Evolutionary conservation across 1,140 invertebrate species (phyloP).

Genomic region (Drosophila punjabiensis): DNA sequence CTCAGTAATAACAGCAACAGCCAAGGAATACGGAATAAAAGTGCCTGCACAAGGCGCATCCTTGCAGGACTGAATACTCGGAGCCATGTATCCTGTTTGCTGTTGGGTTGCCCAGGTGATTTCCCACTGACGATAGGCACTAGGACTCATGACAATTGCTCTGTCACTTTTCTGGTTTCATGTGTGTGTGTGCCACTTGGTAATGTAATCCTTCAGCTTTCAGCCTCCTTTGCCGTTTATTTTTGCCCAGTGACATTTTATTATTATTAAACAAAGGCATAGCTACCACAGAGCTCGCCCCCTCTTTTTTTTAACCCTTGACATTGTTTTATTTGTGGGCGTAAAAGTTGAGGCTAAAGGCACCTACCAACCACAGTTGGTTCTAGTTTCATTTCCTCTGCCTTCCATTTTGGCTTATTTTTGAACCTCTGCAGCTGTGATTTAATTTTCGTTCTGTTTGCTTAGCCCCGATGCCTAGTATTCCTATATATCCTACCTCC

Average conservation of each 20-base stretch:
- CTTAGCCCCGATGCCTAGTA: slow-evolving; percentile 30
- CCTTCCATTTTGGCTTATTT: slow-evolving; percentile 47
- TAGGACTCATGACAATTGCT: slow-evolving; percentile 68
- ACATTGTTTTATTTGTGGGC: slow-evolving; percentile 41
- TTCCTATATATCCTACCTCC: not conserved
- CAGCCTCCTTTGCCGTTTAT: slow-evolving; percentile 36
- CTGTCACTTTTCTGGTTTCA: not conserved
- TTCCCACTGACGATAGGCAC: slow-evolving; percentile 57
- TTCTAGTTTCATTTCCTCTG: slow-evolving; percentile 19
- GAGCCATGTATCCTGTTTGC: slow-evolving; percentile 9
- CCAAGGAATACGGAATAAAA: slow-evolving; percentile 38
- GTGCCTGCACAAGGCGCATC: slow-evolving; percentile 47
- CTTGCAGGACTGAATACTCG: slow-evolving; percentile 14
- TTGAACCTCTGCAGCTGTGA: slow-evolving; percentile 45
- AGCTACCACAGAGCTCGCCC: not conserved
- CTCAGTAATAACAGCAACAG: slow-evolving; percentile 40
- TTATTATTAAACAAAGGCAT: slow-evolving; percentile 73
- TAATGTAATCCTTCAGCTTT: slow-evolving; percentile 60
- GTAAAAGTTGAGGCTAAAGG: slow-evolving; percentile 49
- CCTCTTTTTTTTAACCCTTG: slow-evolving; percentile 29
- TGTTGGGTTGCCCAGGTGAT: slow-evolving; percentile 73
- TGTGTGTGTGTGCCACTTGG: slow-evolving; percentile 50
- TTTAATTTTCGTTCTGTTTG: slow-evolving; percentile 73
- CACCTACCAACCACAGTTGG: slow-evolving; percentile 15
- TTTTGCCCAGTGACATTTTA: slow-evolving; percentile 58